These are phyloP conservation scores for Monopis laevigella DNA, from an alignment of 2,888 invertebrate genomes.

Conservation along the genomic window DNA sequence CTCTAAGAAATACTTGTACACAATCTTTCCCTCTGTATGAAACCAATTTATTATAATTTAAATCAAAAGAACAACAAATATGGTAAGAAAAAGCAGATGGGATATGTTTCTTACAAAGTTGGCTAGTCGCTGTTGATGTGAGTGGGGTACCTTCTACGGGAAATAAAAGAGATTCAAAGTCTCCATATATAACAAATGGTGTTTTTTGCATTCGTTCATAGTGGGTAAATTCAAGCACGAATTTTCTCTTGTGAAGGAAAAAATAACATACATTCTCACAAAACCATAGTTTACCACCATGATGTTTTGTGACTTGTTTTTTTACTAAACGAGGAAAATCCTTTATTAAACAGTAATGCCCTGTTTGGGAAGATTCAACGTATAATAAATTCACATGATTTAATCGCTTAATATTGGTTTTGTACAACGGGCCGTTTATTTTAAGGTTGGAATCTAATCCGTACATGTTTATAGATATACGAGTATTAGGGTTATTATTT, in stretches of 20 bases:
- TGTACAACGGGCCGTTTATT: conserved; percentile 1
- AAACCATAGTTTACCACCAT: not conserved
- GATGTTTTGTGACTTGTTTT: conserved; percentile 1
- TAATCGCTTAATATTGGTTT: not conserved
- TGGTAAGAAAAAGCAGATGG: conserved; percentile 12
- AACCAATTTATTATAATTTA: conserved; percentile 12
- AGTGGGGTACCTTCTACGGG: no score
- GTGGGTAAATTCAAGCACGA: not conserved
- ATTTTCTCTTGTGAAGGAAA: not conserved
- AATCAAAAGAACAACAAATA: conserved; percentile 12
- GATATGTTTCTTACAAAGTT: no score
- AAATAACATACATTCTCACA: conserved; percentile 3
- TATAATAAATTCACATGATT: conserved; percentile 7
- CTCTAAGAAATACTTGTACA: conserved; percentile 5
- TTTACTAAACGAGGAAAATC: conserved; percentile 3
- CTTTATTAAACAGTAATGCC: conserved; percentile 8
- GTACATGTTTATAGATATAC: conserved; percentile 1
- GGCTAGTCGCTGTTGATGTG: no score
- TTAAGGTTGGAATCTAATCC: no score
- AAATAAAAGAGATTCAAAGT: conserved; percentile 4
- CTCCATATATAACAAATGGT: conserved; percentile 3
- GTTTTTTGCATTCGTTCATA: not conserved
- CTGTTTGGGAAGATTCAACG: not conserved
- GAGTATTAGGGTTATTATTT: conserved; percentile 3
- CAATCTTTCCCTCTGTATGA: conserved; percentile 14